A percentile compares a stretch with the other conserved stretches of the same genome.
These are phyloP conservation scores for Eumacrocentrus americanus DNA, from an alignment of 2,888 invertebrate species.

Conservation along the genomic window DNA sequence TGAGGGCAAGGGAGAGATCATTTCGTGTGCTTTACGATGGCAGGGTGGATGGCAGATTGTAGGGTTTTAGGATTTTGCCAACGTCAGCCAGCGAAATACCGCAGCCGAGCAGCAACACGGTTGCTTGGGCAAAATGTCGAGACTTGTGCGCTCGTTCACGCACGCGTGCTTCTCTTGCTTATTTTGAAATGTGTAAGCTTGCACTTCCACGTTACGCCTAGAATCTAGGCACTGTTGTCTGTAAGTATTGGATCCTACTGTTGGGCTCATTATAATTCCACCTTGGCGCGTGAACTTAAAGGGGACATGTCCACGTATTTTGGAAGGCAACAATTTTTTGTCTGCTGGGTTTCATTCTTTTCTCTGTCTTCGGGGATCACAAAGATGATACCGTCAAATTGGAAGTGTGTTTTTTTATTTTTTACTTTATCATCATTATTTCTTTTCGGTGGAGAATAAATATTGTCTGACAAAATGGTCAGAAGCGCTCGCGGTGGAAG, in stretches of 20 bases:
- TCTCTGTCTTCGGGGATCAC: too few relatives aligned
- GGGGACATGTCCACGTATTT: slow-evolving; percentile 23
- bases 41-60: slow-evolving; percentile 19
- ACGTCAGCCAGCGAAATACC: slow-evolving; percentile 27
- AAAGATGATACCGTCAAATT: slow-evolving; percentile 9
- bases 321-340: slow-evolving; percentile 5
- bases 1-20: too few relatives aligned
- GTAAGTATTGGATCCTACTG: slow-evolving; percentile 21
- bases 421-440: not conserved
- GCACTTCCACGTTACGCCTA: not conserved
- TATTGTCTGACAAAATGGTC: slow-evolving; percentile 1
- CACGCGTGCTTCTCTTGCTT: slow-evolving; percentile 8
- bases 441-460: slow-evolving; percentile 3
- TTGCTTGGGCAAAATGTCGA: slow-evolving; percentile 12
- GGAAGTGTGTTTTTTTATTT: not conserved
- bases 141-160: slow-evolving; percentile 6
- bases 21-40: too few relatives aligned
- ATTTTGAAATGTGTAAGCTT: slow-evolving; percentile 18
- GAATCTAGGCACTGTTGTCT: not conserved
- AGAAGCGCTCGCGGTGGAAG: too few relatives aligned
- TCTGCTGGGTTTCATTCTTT: slow-evolving; percentile 1
- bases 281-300: slow-evolving; percentile 20
- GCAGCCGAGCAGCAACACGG: not conserved
- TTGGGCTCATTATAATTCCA: slow-evolving; percentile 25
- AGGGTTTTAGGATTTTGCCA: slow-evolving; percentile 26